A percentile compares a stretch with the other conserved stretches of the same genome.
These are phyloP conservation scores for Madoqua kirkii DNA, from an alignment of 2,113 vertebrate species.

Conservation along the genomic window DNA sequence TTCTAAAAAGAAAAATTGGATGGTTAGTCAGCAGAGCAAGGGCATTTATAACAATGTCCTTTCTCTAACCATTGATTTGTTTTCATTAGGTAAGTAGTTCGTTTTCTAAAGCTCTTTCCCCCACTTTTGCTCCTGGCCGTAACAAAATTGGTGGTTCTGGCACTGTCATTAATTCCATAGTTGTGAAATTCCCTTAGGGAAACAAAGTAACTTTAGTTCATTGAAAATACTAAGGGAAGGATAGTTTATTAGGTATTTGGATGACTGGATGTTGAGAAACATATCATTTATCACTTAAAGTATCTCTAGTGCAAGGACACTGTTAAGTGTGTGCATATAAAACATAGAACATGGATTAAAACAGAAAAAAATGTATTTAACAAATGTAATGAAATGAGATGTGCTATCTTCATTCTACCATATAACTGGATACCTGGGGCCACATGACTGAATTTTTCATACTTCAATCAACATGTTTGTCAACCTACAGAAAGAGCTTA, in stretches of 20 bases:
- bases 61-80: conserved; percentile 66
- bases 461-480: neutral
- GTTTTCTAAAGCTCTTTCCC: conserved; percentile 31
- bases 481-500: neutral
- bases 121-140: conserved; percentile 39
- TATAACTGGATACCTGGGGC: neutral
- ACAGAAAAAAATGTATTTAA: neutral
- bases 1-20: conserved; percentile 53
- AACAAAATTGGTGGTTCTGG: conserved; percentile 33
- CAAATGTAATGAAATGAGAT: neutral
- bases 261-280: conserved; percentile 18
- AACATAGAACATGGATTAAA: conserved; percentile 32
- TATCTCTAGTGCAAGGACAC: neutral
- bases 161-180: conserved; percentile 53
- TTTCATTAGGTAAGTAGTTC: conserved; percentile 64
- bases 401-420: neutral
- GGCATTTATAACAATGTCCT: conserved; percentile 64
- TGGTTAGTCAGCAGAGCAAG: conserved; percentile 36
- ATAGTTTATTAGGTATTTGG: conserved; percentile 20
- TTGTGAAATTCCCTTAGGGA: conserved; percentile 25
- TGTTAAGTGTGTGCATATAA: neutral
- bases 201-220: conserved; percentile 35
- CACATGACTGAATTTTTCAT: neutral
- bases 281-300: conserved; percentile 38
- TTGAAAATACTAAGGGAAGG: conserved; percentile 38